Conservation (phyloP, 2,888 invertebrate genomes). For the Acanthacorydalis orientalis region DNA sequence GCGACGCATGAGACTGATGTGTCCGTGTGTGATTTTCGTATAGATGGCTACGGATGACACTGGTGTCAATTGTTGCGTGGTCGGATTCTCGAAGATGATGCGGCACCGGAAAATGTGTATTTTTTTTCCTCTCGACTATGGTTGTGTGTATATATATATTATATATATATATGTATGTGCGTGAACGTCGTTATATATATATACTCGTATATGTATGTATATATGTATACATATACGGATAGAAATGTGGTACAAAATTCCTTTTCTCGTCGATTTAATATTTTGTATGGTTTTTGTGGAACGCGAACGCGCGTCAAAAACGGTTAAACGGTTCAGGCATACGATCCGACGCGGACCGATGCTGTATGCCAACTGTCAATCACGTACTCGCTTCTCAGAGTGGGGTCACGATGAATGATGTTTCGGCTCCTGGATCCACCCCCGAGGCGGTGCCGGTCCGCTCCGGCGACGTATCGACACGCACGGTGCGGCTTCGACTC, state of each 20-base stretch:
- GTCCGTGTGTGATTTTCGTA: no score
- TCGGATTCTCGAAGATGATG: no score
- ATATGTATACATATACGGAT: no score
- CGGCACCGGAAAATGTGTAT: no score
- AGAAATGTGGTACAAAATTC: background rate
- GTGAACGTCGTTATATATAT: no score
- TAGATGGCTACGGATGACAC: no score
- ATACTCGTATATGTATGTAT: no score
- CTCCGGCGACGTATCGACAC: conserved; percentile 33
- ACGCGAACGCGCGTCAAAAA: conserved; percentile 11
- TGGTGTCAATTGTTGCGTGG: no score
- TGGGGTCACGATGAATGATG: conserved; percentile 33
- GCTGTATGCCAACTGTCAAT: conserved; percentile 51
- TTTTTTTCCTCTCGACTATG: no score
- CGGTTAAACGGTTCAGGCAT: conserved; percentile 5
- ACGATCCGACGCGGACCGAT: conserved; percentile 43
- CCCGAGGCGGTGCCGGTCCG: conserved; percentile 21
- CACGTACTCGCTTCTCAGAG: conserved; percentile 35
- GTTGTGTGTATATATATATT: no score
- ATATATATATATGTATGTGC: no score
- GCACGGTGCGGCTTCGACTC: conserved; percentile 14
- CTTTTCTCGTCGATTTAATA: background rate
- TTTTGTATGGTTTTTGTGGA: background rate
- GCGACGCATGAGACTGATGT: no score
- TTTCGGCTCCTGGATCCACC: conserved; percentile 23